These are phyloP conservation scores for Gonioctena quinquepunctata DNA, from an alignment of 1,140 invertebrate species.

Conservation along the genomic window DNA sequence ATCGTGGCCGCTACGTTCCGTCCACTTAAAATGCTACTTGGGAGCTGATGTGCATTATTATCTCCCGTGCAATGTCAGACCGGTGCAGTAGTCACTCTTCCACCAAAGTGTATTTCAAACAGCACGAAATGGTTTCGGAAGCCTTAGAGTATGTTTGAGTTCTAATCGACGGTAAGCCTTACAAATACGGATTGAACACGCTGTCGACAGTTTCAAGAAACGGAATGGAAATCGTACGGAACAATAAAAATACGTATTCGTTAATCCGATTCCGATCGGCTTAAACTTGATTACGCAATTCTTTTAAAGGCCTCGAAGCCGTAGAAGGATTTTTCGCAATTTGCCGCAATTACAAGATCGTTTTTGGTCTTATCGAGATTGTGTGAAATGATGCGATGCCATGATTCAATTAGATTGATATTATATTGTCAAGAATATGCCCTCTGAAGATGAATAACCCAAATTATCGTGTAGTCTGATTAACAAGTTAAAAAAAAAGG, in stretches of 20 bases:
- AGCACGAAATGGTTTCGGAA: constrained; percentile 39
- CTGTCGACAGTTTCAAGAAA: constrained; percentile 9
- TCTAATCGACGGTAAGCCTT: constrained; percentile 40
- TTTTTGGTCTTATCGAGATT: not conserved
- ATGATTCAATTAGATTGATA: too few species aligned
- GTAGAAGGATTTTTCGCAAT: not conserved
- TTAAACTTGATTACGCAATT: constrained; percentile 19
- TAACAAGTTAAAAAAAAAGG: too few species aligned
- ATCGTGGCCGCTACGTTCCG: too few species aligned
- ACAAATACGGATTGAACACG: constrained; percentile 31
- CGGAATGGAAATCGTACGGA: constrained; percentile 28
- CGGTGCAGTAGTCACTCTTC: not conserved
- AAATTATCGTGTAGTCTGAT: too few species aligned
- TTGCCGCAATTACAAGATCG: not conserved
- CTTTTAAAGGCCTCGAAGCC: constrained; percentile 1
- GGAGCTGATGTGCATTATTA: too few species aligned
- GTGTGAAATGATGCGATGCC: too few species aligned
- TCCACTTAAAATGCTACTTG: too few species aligned
- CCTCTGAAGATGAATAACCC: too few species aligned
- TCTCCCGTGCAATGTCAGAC: too few species aligned
- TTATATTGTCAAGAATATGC: too few species aligned
- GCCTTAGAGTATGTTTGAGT: constrained; percentile 30
- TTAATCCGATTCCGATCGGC: constrained; percentile 9
- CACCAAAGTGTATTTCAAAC: not conserved
- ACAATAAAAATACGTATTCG: constrained; percentile 35